Base-by-base conservation (phyloP, 1,140 invertebrate species). In the Oreohelix idahoensis region DNA sequence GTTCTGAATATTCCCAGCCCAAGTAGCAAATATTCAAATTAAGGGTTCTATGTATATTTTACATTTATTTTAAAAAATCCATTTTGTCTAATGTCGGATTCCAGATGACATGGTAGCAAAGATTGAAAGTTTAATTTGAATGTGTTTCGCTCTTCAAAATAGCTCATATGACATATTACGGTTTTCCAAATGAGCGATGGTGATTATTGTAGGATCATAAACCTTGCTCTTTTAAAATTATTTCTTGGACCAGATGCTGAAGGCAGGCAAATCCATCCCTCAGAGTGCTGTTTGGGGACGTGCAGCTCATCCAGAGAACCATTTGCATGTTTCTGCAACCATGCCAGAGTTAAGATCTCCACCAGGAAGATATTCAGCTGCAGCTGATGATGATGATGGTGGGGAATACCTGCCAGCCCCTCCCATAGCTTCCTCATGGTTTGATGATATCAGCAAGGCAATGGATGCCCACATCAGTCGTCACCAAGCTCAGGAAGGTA, bases 181-280 rank as follows among this genome's bases (percentile, higher is more conserved):
- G n/a, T n/a, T n/a, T n/a, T n/a, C n/a, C n/a, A n/a, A n/a, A n/a
- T n/a, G n/a, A n/a, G n/a, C n/a, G n/a, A n/a, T n/a, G n/a, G n/a
- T n/a, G n/a, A n/a, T n/a, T n/a, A n/a, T n/a, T n/a, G n/a, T n/a
- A n/a, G n/a, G n/a, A n/a, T n/a, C n/a, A n/a, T n/a, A n/a, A n/a
- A n/a, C n/a, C n/a, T n/a, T n/a, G n/a, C n/a, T n/a, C n/a, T n/a
- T n/a, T n/a, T n/a, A n/a, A n/a, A n/a, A n/a, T n/a, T n/a, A n/a
- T n/a, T n/a, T n/a, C n/a, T n/a, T n/a, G n/a, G n/a, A n/a, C n/a
- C 35, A 79, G 63, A 63, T 66, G 77, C 58, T 66, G 51, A 66
- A 69, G 23, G 29, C 35, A 32, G 53, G 63, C 58, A 79, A 79
- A 29, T 69, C 77, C 20, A 0, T 63, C 11, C 75, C 45, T 45